phyloP scores from a whole-genome alignment of 1,140 invertebrate genomes.

The Sinonovacula constricta region DNA sequence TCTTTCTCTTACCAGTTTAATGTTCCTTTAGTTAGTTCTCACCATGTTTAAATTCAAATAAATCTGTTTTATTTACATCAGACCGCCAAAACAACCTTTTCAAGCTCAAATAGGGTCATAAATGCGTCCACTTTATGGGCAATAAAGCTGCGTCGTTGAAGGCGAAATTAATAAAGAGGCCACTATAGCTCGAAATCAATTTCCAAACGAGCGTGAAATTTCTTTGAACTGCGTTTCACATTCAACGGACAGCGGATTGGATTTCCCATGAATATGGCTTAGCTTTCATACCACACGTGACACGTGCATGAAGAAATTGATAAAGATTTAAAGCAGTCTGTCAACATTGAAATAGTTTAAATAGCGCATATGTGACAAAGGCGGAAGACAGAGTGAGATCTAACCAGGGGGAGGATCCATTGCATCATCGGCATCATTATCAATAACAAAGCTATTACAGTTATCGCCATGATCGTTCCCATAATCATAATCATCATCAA shows the following conservation, averaged over 20 bases:
- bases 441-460: too few species aligned
- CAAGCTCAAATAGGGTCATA: constrained; percentile 4
- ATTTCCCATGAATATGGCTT: not conserved
- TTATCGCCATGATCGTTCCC: too few species aligned
- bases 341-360: constrained; percentile 11
- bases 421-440: too few species aligned
- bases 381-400: constrained; percentile 27
- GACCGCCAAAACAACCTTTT: too few species aligned
- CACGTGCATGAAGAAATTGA: constrained; percentile 36
- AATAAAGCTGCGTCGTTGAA: constrained; percentile 19
- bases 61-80: too few species aligned
- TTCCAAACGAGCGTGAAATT: constrained; percentile 42
- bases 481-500: too few species aligned
- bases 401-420: not conserved
- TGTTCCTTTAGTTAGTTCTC: not conserved
- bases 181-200: constrained; percentile 42
- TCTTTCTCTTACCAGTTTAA: constrained; percentile 6
- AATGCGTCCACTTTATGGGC: constrained; percentile 3
- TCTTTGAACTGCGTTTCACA: constrained; percentile 35
- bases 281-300: constrained; percentile 18
- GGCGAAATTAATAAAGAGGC: constrained; percentile 37
- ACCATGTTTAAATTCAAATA: too few species aligned
- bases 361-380: constrained; percentile 2
- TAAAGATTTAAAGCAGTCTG: too few species aligned
- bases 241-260: constrained; percentile 16